These are phyloP conservation scores for Phymanthus crucifer DNA, from an alignment of 92 coral and sea anemone species.

Conservation along the genomic window DNA sequence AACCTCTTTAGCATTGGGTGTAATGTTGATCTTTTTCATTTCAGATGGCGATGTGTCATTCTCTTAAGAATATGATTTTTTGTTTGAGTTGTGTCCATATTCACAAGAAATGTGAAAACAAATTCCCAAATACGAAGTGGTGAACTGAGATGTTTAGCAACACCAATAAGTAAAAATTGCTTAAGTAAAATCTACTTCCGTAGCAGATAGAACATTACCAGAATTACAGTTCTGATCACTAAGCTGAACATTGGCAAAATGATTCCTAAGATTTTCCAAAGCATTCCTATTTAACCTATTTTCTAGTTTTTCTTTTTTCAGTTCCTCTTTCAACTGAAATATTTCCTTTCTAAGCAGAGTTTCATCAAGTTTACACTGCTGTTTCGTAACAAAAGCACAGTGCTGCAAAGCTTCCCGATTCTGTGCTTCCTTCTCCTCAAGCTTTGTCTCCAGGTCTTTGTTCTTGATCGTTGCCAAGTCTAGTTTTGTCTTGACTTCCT, in stretches of 20 bases:
- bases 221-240: conserved; percentile 17
- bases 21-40: too few relatives aligned
- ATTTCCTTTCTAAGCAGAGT: conserved; percentile 51
- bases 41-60: too few relatives aligned
- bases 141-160: too few relatives aligned
- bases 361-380: conserved; percentile 63
- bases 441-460: conserved; percentile 44
- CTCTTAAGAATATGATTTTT: too few relatives aligned
- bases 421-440: conserved; percentile 57
- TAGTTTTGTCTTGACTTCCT: conserved; percentile 43
- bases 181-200: conserved; percentile 64
- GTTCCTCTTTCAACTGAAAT: conserved; percentile 35
- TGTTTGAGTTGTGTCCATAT: too few relatives aligned
- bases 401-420: conserved; percentile 33
- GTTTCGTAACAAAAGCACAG: conserved; percentile 47
- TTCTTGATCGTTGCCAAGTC: conserved; percentile 54
- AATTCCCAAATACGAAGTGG: too few relatives aligned
- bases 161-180: too few relatives aligned
- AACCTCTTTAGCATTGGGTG: too few relatives aligned
- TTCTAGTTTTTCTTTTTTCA: conserved; percentile 68
- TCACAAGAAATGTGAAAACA: too few relatives aligned
- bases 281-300: conserved; percentile 74
- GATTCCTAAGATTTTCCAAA: conserved; percentile 80
- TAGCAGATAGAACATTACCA: conserved; percentile 50
- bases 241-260: conserved; percentile 68